Conservation (phyloP, 2,888 invertebrate genomes). For the Diadegma fenestrale region DNA sequence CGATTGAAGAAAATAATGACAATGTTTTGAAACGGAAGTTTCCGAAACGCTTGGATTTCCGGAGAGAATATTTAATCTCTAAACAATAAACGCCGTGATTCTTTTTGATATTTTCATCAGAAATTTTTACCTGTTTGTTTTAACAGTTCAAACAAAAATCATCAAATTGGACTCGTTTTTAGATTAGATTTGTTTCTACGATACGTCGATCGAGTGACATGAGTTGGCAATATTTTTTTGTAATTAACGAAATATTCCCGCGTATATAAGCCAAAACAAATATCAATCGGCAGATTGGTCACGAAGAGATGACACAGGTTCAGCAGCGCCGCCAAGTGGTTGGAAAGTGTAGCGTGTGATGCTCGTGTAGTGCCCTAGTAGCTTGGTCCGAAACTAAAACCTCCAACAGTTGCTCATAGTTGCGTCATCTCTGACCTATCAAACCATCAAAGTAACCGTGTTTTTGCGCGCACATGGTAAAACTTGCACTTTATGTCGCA, state of each 20-base stretch:
- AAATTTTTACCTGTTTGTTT: background rate
- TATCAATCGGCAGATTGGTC: background rate
- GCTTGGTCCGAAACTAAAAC: background rate
- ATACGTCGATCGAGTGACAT: background rate
- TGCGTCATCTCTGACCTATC: conserved; percentile 76
- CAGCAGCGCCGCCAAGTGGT: conserved; percentile 17
- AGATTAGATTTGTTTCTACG: background rate
- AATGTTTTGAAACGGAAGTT: too few species aligned
- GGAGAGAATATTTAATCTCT: too few species aligned
- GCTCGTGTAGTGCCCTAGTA: background rate
- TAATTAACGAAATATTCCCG: background rate
- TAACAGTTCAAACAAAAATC: background rate
- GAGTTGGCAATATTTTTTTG: background rate
- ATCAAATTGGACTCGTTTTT: background rate
- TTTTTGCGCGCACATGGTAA: conserved; percentile 68
- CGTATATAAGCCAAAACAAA: background rate
- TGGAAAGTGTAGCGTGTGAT: background rate
- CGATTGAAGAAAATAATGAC: too few species aligned
- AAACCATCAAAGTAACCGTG: conserved; percentile 64
- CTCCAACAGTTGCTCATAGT: conserved; percentile 63
- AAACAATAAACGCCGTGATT: too few species aligned
- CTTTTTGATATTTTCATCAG: too few species aligned
- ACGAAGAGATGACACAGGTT: background rate
- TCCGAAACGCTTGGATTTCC: too few species aligned
- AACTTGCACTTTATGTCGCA: conserved; percentile 27